phyloP scores from a whole-genome alignment of 2,888 invertebrate species.

The Augiades crinisus region DNA sequence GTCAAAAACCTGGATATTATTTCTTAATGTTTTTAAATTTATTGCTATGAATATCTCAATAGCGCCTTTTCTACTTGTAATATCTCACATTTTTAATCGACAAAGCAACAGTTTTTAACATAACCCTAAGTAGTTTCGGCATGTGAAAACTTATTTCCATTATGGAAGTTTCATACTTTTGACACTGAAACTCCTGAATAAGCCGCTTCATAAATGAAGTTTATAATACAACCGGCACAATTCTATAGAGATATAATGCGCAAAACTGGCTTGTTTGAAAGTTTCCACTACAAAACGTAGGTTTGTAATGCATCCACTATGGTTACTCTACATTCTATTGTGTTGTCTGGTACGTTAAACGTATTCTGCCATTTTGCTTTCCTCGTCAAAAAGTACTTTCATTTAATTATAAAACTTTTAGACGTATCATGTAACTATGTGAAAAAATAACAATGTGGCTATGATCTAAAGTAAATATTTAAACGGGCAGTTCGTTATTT shows the following conservation, averaged over 20 bases:
- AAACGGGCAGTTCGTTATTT: no score
- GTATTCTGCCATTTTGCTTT: neutral
- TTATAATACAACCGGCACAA: conserved; percentile 5
- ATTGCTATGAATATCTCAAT: no score
- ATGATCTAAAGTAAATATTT: no score
- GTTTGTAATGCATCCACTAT: conserved; percentile 3
- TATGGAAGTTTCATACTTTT: neutral
- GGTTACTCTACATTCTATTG: neutral
- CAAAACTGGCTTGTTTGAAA: neutral
- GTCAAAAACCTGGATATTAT: no score
- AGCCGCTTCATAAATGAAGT: conserved; percentile 14
- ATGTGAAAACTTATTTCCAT: neutral
- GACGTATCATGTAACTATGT: no score
- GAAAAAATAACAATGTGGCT: no score
- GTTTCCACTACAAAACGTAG: neutral
- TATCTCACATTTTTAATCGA: neutral
- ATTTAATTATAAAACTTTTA: no score
- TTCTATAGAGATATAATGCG: neutral
- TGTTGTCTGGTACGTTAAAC: neutral
- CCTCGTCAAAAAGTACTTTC: no score
- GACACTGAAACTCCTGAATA: conserved; percentile 3
- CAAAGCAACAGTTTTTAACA: neutral
- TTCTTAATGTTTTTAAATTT: no score
- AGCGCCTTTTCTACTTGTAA: no score
- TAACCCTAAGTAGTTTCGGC: neutral